phyloP scores from a whole-genome alignment of 1,140 invertebrate genomes.

The Hypothenemus hampei region DNA sequence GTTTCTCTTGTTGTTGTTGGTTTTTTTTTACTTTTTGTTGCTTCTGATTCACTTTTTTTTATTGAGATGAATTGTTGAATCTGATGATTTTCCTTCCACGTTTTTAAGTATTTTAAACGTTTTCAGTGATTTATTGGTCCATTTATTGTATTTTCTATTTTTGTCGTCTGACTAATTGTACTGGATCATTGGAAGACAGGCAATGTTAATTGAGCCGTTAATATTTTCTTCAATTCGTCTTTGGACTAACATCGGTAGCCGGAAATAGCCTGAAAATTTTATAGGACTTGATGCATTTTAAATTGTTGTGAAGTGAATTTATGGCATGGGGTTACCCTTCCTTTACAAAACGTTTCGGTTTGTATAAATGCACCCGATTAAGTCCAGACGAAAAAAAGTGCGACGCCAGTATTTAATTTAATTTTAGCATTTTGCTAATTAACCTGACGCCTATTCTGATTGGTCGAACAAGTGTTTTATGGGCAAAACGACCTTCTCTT shows the following conservation, averaged over 20 bases:
- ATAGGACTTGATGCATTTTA: background rate
- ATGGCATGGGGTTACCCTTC: too few relatives aligned
- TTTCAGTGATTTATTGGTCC: too few relatives aligned
- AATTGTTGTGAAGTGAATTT: constrained; percentile 2
- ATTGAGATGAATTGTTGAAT: constrained; percentile 5
- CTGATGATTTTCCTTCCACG: background rate
- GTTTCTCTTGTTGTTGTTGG: constrained; percentile 6
- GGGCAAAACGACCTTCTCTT: too few relatives aligned
- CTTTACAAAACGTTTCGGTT: too few relatives aligned
- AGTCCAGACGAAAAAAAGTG: too few relatives aligned
- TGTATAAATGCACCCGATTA: too few relatives aligned
- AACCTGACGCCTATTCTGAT: too few relatives aligned
- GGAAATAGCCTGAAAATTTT: background rate
- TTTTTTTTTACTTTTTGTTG: constrained; percentile 12
- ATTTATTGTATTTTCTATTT: constrained; percentile 1
- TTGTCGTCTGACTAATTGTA: background rate
- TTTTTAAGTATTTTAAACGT: too few relatives aligned
- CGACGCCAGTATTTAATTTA: too few relatives aligned
- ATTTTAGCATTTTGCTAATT: too few relatives aligned
- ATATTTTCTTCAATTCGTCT: constrained; percentile 4
- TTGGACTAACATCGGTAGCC: background rate
- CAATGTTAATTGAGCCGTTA: background rate
- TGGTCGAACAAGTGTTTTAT: too few relatives aligned
- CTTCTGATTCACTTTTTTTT: constrained; percentile 1
- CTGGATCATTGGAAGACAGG: background rate